Evolutionary conservation across 2,888 invertebrate genomes (phyloP), one percentile per base, ranked within the genome.

Genomic region (Endomychus coccineus): DNA sequence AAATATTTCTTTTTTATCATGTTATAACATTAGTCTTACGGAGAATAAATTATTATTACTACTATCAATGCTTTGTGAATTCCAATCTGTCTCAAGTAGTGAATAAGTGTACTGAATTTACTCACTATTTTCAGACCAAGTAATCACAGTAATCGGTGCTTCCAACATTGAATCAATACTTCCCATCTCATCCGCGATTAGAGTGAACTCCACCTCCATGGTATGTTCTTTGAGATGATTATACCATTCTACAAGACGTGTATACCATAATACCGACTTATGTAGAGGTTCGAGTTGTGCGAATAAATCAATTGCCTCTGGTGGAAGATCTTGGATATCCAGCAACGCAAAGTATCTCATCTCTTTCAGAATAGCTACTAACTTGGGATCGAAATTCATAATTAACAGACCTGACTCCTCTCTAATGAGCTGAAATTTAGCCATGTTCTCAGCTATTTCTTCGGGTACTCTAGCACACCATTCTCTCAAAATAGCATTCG

Each of bases 81-180:
- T n/a, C n/a, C n/a, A n/a, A n/a, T n/a, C n/a, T n/a, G n/a, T n/a
- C n/a, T n/a, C n/a, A n/a, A n/a, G n/a, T n/a, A n/a, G n/a, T n/a
- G 2, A 54, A 61, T 16, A 63, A 48, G n/a, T n/a, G n/a, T n/a
- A n/a, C n/a, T n/a, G n/a, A n/a, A n/a, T n/a, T 23, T 36, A 58
- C 71, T 69, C 66, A 89, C 91, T 83, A 53, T 82, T 78, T 39
- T 78, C 78, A 45, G 79, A 79, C 94, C 94, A 95, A 34, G 78
- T 84, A 27, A 86, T 71, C 16, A 74, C 71, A 17, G 71, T 70
- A 36, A 85, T 78, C 0, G 86, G 80, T 5, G 77, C 70, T 28
- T 78, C 70, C 40, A 94, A 71, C 33, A 79, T 66, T 1, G 62
- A 52, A 58, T 92, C 87, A 34, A 92, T 81, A n/a, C 71, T 71